Evolutionary conservation across 2,797 vertebrate species (phyloP), one percentile per base, ranked within the genome.

Genomic region (Paramormyrops hopkinsi): DNA sequence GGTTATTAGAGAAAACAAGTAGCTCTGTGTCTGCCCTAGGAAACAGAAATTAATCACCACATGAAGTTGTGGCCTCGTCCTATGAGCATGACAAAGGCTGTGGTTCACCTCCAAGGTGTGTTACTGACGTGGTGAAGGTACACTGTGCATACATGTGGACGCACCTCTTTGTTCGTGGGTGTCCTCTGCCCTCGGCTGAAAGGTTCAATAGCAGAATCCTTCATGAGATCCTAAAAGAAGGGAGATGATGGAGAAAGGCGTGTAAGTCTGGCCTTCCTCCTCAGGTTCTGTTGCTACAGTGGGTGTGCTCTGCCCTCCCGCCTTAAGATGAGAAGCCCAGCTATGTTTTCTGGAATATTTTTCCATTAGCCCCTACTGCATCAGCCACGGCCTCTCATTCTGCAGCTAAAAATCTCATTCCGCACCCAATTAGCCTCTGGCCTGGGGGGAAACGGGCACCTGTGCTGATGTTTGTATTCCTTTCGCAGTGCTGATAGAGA

Each of bases 331-430:
- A 50, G 41, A 84, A 48, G 82, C n/a, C 82, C 82, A 37, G 48
- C 48, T 56, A 5, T 86, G n/a, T 37, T 41, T 86, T 86, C 50
- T 19, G 14, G 22, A 85, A 86, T 54, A 19, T 86, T 86, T 53
- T 37, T 19, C 29, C 85, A 37, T 86, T n/a, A 86, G 22, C 50
- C 25, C 6, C 5, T 59, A 53, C 48, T 19, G 29, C 51, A 33
- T 53, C 25, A 5, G 14, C 29, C 29, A 25, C 9, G 84, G 84
- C 48, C 50, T 50, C 46, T 84, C 79, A 50, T 25, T 84, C 82
- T 29, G 82, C 82, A 84, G 51, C 85, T 86, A 41, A 54, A 37
- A 86, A 59, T 86, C 85, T 86, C 85, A 59, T 86, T 86, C 85
- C 14, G 12, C 53, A 56, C 85, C 51, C 50, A 86, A 86, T 86